These are phyloP conservation scores for Euphysa ruthae DNA, from an alignment of 30 jellyfish, hydroid and myxozoan genomes.

Conservation along the genomic window DNA sequence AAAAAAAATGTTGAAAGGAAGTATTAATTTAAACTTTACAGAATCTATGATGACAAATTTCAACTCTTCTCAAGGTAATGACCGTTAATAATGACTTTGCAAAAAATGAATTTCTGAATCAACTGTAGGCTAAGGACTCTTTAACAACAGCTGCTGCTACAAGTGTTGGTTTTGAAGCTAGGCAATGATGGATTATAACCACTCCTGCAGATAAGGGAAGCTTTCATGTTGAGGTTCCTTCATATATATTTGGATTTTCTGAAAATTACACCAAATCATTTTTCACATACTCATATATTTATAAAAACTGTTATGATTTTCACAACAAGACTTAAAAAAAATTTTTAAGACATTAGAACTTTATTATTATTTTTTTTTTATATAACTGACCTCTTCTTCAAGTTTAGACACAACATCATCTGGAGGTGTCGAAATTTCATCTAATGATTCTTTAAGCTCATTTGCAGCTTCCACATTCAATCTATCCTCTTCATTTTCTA, in stretches of 20 bases:
- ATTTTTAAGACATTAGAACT: too few species aligned
- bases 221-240: background rate
- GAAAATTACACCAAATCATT: background rate
- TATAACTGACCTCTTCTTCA: too few species aligned
- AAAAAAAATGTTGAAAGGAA: background rate
- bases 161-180: background rate
- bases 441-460: slow-evolving; percentile 3
- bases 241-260: background rate
- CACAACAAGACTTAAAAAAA: too few species aligned
- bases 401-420: too few species aligned
- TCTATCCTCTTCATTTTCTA: slow-evolving; percentile 57
- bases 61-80: background rate
- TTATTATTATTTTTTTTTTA: too few species aligned
- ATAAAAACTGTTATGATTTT: too few species aligned
- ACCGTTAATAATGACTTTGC: background rate
- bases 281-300: too few species aligned
- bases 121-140: slow-evolving; percentile 1
- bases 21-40: background rate
- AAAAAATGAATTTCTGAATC: background rate
- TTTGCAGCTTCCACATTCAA: slow-evolving; percentile 64
- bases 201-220: background rate
- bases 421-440: too few species aligned
- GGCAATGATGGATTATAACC: background rate
- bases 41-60: background rate
- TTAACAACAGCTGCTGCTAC: background rate